phyloP scores from a whole-genome alignment of 2,888 invertebrate genomes.

The Folsomia manolachei region DNA sequence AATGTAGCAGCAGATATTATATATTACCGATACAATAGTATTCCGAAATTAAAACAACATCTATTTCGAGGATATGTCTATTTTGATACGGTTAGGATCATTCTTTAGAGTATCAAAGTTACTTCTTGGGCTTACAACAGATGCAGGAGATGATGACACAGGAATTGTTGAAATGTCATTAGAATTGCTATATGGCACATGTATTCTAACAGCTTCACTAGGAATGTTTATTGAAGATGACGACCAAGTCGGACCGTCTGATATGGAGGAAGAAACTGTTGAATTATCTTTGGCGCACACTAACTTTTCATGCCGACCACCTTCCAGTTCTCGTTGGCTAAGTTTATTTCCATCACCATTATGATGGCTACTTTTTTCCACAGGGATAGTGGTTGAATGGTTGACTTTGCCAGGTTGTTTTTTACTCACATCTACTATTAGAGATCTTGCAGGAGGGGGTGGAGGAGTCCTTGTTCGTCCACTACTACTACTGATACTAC shows the following conservation, averaged over 20 bases:
- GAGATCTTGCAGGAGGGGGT: conserved; percentile 14
- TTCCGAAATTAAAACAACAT: neutral
- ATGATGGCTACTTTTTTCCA: neutral
- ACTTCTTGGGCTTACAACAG: conserved; percentile 30
- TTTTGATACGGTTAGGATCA: conserved; percentile 50
- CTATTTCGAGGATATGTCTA: conserved; percentile 43
- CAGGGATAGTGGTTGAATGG: neutral
- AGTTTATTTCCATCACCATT: neutral
- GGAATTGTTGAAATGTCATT: conserved; percentile 17
- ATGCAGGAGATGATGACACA: conserved; percentile 22
- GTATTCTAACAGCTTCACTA: conserved; percentile 47
- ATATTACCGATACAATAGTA: too few species aligned
- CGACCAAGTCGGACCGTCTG: conserved; percentile 30
- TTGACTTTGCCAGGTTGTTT: neutral
- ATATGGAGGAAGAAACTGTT: conserved; percentile 9
- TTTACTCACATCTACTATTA: neutral
- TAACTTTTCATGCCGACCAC: too few species aligned
- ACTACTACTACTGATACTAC: neutral
- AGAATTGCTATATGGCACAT: conserved; percentile 49
- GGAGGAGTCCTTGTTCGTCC: conserved; percentile 1
- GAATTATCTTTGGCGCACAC: neutral
- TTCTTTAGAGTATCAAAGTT: conserved; percentile 46
- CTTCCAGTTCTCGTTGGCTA: neutral
- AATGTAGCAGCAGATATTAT: too few species aligned
- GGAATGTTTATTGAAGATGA: conserved; percentile 47